These are phyloP conservation scores for Coremacera marginata DNA, from an alignment of 2,888 invertebrate genomes.

Conservation along the genomic window DNA sequence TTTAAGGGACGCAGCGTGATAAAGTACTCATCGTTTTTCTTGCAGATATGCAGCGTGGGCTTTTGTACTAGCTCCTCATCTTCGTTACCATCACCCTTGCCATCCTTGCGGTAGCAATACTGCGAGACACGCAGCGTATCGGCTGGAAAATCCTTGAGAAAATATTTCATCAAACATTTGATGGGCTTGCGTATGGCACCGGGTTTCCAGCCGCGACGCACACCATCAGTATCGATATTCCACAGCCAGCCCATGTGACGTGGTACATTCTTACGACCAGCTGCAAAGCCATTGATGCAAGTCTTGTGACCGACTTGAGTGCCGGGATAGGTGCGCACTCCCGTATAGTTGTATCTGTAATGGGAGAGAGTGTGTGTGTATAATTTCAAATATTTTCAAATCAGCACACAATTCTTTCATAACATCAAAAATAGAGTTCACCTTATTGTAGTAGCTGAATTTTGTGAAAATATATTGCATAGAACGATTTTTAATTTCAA, in stretches of 20 bases:
- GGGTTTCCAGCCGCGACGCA: constrained; percentile 63
- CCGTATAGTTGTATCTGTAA: constrained; percentile 51
- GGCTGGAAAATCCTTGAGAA: constrained; percentile 63
- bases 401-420: too few relatives aligned
- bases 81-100: constrained; percentile 67
- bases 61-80: constrained; percentile 64
- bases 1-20: constrained; percentile 79
- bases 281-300: constrained; percentile 72
- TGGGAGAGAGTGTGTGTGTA: too few relatives aligned
- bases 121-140: constrained; percentile 62
- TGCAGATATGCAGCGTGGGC: constrained; percentile 76
- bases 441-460: too few relatives aligned
- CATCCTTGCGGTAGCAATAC: constrained; percentile 54
- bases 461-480: too few relatives aligned
- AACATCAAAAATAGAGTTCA: too few relatives aligned
- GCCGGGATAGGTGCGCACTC: constrained; percentile 60
- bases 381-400: too few relatives aligned
- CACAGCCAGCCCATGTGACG: constrained; percentile 79
- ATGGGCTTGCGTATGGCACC: constrained; percentile 65
- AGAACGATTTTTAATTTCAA: too few relatives aligned
- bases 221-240: constrained; percentile 65
- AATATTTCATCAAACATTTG: constrained; percentile 65
- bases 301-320: constrained; percentile 72
- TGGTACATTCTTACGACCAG: constrained; percentile 73
- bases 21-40: constrained; percentile 76